Evolutionary conservation across 2,113 vertebrate genomes (phyloP).

Genomic region (Panurus biarmicus): DNA sequence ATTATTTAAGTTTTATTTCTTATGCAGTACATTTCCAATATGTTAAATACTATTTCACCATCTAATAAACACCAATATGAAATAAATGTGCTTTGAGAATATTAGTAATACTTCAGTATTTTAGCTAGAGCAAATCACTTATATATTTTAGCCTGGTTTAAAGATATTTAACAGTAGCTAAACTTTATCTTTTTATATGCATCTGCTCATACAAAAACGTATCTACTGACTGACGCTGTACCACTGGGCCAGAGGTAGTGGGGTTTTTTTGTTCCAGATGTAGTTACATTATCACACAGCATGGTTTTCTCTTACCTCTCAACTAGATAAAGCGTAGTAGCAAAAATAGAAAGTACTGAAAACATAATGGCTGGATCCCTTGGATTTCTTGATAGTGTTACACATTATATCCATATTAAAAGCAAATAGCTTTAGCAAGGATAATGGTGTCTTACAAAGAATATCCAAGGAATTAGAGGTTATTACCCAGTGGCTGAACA

Average conservation of each 20-base stretch:
- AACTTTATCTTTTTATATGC: not conserved
- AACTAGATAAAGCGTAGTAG: not conserved
- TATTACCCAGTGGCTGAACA: conserved; percentile 27
- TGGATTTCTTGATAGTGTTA: conserved; percentile 25
- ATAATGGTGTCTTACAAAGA: conserved; percentile 40
- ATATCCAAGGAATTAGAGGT: conserved; percentile 6
- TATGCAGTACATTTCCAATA: not conserved
- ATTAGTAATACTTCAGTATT: not conserved
- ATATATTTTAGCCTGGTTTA: not conserved
- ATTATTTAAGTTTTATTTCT: not conserved
- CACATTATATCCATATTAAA: conserved; percentile 33
- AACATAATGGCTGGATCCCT: conserved; percentile 14
- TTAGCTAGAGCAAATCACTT: not conserved
- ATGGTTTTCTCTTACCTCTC: not conserved
- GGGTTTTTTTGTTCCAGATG: not conserved
- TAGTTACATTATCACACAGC: not conserved
- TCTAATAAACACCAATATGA: not conserved
- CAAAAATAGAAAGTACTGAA: not conserved
- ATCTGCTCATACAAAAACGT: not conserved
- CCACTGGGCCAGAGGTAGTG: not conserved
- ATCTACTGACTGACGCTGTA: not conserved
- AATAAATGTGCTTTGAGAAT: not conserved
- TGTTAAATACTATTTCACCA: not conserved
- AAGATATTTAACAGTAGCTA: not conserved
- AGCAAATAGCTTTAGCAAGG: conserved; percentile 32